Conservation (phyloP, 2,113 vertebrate species). For the Phyllostomus hastatus region DNA sequence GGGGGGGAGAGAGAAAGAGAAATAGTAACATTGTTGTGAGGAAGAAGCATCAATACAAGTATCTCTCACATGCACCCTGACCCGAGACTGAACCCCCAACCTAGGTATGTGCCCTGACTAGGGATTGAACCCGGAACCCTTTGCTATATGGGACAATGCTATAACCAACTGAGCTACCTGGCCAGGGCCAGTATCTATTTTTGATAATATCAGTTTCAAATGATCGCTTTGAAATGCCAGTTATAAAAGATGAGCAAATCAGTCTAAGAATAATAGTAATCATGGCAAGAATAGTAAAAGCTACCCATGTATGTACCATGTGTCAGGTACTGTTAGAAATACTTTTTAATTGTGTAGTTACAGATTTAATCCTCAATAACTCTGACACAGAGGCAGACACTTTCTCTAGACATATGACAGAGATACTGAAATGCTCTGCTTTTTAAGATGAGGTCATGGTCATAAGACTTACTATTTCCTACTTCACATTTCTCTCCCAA, state of each 20-base stretch:
- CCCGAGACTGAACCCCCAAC: no score
- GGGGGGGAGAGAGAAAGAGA: no score
- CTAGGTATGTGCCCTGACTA: no score
- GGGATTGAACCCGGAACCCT: no score
- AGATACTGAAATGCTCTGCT: neutral
- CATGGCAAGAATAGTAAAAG: neutral
- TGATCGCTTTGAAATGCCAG: neutral
- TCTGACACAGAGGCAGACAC: neutral
- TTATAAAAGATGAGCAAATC: neutral
- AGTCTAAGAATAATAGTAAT: neutral
- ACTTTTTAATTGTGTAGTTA: neutral
- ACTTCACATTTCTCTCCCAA: neutral
- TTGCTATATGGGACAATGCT: no score
- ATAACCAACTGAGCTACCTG: neutral
- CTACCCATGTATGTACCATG: neutral
- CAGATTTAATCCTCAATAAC: neutral
- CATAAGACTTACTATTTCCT: neutral
- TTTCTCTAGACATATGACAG: neutral
- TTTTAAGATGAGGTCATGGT: neutral
- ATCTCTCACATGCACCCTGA: neutral
- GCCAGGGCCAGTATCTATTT: neutral
- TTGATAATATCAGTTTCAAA: neutral
- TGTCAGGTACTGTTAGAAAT: neutral
- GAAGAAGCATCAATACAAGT: neutral
- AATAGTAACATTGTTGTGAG: no score